phyloP scores from a whole-genome alignment of 1,140 invertebrate species.

The Lepidotrigona ventralis region DNA sequence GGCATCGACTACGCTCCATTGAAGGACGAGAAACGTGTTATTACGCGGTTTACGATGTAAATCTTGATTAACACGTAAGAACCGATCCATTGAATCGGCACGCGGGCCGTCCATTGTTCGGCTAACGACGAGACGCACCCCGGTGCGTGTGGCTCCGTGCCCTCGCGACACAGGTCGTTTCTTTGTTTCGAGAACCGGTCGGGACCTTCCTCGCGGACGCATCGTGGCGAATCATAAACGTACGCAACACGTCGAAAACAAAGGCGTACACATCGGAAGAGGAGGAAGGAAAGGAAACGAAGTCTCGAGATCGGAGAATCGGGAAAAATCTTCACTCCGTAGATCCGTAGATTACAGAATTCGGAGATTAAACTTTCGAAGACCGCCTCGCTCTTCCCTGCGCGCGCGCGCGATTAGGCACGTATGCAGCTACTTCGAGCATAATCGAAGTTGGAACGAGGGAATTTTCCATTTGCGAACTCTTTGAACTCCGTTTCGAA shows the following conservation, averaged over 20 bases:
- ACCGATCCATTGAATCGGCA: conserved; percentile 38
- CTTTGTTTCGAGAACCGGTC: conserved; percentile 48
- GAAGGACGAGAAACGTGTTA: conserved; percentile 16
- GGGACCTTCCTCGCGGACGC: not conserved
- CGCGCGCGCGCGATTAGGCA: too few relatives aligned
- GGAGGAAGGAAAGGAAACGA: not conserved
- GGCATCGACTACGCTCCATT: conserved; percentile 18
- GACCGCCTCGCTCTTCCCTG: too few relatives aligned
- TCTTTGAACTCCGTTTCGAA: not conserved
- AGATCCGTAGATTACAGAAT: too few relatives aligned
- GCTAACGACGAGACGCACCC: not conserved
- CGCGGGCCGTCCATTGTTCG: conserved; percentile 27
- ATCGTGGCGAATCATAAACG: conserved; percentile 30
- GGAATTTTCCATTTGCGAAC: not conserved
- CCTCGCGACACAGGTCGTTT: conserved; percentile 28
- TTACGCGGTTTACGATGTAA: conserved; percentile 48
- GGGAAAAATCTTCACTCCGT: too few relatives aligned
- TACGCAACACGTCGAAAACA: conserved; percentile 3
- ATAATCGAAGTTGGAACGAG: not conserved
- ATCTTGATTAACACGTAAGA: conserved; percentile 50
- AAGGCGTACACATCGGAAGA: not conserved
- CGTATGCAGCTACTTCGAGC: too few relatives aligned
- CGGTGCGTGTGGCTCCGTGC: not conserved
- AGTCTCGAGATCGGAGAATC: not conserved
- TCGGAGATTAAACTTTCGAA: too few relatives aligned